Evolutionary conservation across 2,113 vertebrate genomes (phyloP), one percentile per base, ranked within the genome.

Genomic region (Uria lomvia): DNA sequence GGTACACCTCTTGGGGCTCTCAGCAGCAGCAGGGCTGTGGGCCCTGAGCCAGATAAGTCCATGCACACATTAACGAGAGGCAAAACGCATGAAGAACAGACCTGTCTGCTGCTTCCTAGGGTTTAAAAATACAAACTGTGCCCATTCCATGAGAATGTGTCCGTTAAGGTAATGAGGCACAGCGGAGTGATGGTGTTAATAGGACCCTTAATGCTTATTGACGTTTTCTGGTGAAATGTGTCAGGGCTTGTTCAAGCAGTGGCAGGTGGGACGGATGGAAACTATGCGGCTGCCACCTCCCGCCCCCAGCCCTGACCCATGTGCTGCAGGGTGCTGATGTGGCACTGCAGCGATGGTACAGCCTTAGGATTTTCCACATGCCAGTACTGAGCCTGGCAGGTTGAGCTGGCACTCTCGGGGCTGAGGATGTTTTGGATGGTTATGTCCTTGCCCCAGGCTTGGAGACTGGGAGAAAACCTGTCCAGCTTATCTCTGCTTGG

Each of bases 21-120:
- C 87, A 83, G 87, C 72, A 76, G 87, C 90, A 87, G 85, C 90
- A 76, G 70, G 62, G 58, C 88, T 95, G 43, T 87, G 83, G 85
- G 78, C 73, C 40, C 80, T 68, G 66, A 77, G 90, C 83, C 91
- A 91, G 23, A 79, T 29, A 80, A 78, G 13, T 89, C 87, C 52
- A 36, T 38, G 38, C 38, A 42, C 76, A 74, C 52, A n/a, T 87
- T 86, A 73, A 83, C 1, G 0, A 86, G 71, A 88, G 58, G 70
- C 77, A 87, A 89, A 93, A 79, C 3, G 14, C 40, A 58, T 3
- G 1, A 67, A 83, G 73, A 90, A 80, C 60, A 75, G 81, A 93
- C 65, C 45, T 79, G 80, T 32, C 38, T 92, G 82, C 67, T 91
- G 92, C 75, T 94, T 92, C 66, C 43, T 82, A 86, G 70, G 62